Conservation (phyloP, 2,797 vertebrate species). For the Darevskia nairensis region DNA sequence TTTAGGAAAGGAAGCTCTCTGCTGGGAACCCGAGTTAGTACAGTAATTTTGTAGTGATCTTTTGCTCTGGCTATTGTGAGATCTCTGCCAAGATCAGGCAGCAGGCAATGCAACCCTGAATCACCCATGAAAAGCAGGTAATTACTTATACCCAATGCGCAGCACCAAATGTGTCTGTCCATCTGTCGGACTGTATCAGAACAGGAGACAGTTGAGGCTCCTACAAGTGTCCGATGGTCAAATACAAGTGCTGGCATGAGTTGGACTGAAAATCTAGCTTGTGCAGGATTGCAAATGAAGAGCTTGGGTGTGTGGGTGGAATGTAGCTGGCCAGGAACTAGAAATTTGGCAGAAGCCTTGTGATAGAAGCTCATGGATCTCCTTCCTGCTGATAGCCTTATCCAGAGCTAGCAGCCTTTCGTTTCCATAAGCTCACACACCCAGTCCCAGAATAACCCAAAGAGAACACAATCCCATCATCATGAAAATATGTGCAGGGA, state of each 20-base stretch:
- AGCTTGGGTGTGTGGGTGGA: too few species aligned
- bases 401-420: neutral
- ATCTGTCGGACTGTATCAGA: neutral
- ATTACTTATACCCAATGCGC: neutral
- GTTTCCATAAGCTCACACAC: neutral
- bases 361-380: neutral
- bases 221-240: neutral
- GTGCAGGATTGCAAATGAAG: neutral
- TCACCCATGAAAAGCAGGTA: neutral
- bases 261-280: neutral
- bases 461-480: neutral
- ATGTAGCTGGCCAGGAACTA: neutral
- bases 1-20: neutral
- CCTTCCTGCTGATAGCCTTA: neutral
- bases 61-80: neutral
- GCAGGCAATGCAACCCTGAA: neutral
- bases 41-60: neutral
- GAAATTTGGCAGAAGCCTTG: neutral
- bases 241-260: neutral
- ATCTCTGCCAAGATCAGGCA: neutral
- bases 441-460: neutral
- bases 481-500: neutral
- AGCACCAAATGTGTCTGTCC: neutral
- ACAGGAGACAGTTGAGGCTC: neutral
- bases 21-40: neutral